These are phyloP conservation scores for Porites lutea DNA, from an alignment of 64 coral and sea anemone species.

Conservation along the genomic window DNA sequence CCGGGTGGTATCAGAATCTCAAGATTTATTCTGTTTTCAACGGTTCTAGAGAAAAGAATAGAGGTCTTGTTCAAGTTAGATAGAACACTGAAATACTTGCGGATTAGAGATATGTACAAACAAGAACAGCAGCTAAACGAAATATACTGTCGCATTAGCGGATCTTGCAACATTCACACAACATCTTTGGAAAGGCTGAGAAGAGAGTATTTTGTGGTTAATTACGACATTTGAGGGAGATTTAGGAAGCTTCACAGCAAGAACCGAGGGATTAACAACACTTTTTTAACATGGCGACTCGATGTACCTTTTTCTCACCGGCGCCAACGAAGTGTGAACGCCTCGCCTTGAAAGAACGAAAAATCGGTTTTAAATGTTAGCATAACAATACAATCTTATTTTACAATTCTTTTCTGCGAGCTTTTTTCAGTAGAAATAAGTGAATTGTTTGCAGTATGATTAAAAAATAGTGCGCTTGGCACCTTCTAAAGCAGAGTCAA, in stretches of 20 bases:
- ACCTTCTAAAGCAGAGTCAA: background rate
- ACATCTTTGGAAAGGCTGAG: constrained; percentile 23
- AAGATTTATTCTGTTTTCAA: too few relatives aligned
- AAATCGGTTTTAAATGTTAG: constrained; percentile 35
- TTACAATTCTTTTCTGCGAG: background rate
- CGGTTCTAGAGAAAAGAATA: too few relatives aligned
- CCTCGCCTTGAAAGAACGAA: constrained; percentile 31
- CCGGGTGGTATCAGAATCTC: too few relatives aligned
- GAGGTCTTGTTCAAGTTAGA: too few relatives aligned
- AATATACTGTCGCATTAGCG: background rate
- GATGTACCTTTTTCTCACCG: constrained; percentile 58
- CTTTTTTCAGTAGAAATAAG: background rate
- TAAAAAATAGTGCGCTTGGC: background rate
- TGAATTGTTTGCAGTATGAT: background rate
- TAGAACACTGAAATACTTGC: background rate
- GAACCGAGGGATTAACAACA: constrained; percentile 79
- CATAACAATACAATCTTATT: constrained; percentile 58
- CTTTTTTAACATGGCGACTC: constrained; percentile 85
- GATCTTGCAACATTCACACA: background rate
- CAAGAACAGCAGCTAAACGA: background rate
- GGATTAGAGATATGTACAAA: background rate
- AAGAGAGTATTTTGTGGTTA: constrained; percentile 56
- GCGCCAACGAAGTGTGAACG: constrained; percentile 90
- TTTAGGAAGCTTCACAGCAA: constrained; percentile 12
- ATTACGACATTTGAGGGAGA: constrained; percentile 54